Evolutionary conservation across 2,888 invertebrate species (phyloP), one percentile per base, ranked within the genome.

Genomic region (Diploptera punctata): DNA sequence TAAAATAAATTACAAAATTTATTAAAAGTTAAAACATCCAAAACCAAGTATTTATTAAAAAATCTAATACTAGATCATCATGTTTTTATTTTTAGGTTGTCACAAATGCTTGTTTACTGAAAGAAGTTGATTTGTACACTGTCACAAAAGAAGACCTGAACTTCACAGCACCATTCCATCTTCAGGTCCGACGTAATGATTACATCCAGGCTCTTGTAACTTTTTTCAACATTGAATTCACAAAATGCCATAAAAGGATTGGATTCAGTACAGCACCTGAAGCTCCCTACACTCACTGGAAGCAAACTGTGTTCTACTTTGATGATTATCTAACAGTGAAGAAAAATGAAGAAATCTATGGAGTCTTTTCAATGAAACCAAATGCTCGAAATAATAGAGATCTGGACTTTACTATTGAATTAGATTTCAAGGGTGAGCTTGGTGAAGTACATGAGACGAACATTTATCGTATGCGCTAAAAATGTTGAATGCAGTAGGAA

Each of bases 261-360:
- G 98, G 99, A 26, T 99, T 99, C 85, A 98, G 98, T 80, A 99
- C 99, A 72, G 97, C 97, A 0, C 99, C 99, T 0, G 99, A 99
- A 82, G 93, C 96, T 0, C 94, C 95, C 33, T 99, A 99, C 84
- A 99, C 99, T 24, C 99, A 99, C 84, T 99, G 99, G 99, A 99
- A 99, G 83, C 98, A 98, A 84, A 95, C 94, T 7, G 99, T 99
- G 67, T 99, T 99, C 86, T 99, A 99, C 83, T 92, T 99, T 79
- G 94, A 97, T 81, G 97, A 99, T 79, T 97, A 96, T 80, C 90
- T 99, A 87, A 99, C 99, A 1, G 97, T 96, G 43, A 98, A 98
- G 82, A 95, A 96, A 80, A 92, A 92, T 70, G 99, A 99, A 82
- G 97, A 97, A 82, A 91, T 99, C 73, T 90, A 88, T 68, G 99